These are phyloP conservation scores for Mustela nigripes DNA, from an alignment of 2,113 vertebrate genomes.

Conservation along the genomic window DNA sequence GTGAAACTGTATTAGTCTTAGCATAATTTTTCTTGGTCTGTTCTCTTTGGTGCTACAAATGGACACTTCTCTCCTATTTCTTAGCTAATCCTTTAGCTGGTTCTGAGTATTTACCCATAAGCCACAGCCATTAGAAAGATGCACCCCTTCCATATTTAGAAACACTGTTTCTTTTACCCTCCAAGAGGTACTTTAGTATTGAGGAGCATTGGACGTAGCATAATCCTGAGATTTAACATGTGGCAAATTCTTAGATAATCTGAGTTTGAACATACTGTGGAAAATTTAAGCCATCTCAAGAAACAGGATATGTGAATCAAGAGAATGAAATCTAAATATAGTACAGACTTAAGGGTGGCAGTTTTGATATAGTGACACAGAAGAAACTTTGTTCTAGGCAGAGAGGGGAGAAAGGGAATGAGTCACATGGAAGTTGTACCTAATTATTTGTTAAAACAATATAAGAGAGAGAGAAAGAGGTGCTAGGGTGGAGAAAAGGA, in stretches of 20 bases:
- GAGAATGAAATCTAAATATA: background rate
- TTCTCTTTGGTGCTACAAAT: conserved; percentile 5
- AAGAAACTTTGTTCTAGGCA: background rate
- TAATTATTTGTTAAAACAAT: background rate
- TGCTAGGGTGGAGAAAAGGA: background rate
- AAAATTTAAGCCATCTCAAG: background rate
- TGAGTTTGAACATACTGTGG: background rate
- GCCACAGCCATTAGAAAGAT: background rate
- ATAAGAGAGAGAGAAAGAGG: too few species aligned
- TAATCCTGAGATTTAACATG: background rate
- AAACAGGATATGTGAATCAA: background rate
- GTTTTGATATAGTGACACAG: background rate
- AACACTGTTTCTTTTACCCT: background rate
- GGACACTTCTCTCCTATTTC: background rate
- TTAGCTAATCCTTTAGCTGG: background rate
- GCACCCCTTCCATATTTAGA: background rate
- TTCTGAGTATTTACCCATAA: background rate
- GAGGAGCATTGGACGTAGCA: background rate
- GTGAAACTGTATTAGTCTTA: background rate
- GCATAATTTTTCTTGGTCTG: background rate
- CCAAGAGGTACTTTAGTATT: background rate
- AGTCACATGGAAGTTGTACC: background rate
- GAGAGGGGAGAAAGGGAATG: background rate
- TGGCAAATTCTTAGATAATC: conserved; percentile 12
- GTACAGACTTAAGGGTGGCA: background rate